Evolutionary conservation across 2,888 invertebrate genomes (phyloP).

Genomic region (Andrena bicolor): DNA sequence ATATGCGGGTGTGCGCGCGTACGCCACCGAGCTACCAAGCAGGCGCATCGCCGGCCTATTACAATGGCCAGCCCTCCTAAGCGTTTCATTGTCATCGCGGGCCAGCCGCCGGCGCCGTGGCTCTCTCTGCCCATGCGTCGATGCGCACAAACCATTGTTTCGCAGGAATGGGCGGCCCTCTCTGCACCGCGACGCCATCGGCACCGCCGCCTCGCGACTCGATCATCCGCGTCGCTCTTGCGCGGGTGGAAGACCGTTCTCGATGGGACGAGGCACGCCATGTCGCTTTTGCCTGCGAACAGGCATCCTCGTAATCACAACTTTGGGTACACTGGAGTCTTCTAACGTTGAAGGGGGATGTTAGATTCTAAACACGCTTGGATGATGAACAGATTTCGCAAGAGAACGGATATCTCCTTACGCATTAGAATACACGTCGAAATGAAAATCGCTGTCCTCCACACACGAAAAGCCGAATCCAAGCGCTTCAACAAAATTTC

Average conservation of each 20-base stretch:
- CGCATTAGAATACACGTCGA: too few relatives aligned
- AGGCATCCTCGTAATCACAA: too few relatives aligned
- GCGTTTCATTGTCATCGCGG: constrained; percentile 82
- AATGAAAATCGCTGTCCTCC: background rate
- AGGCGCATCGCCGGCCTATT: constrained; percentile 84
- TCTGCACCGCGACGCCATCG: constrained; percentile 65
- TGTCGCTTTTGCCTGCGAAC: background rate
- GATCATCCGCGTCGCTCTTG: background rate
- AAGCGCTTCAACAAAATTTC: background rate
- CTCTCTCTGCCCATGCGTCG: constrained; percentile 83
- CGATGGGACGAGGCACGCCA: background rate
- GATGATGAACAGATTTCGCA: too few relatives aligned
- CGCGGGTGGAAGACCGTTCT: background rate
- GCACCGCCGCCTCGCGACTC: constrained; percentile 28
- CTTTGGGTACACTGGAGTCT: background rate
- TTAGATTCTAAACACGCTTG: too few relatives aligned
- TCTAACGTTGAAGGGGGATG: too few relatives aligned
- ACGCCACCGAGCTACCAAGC: constrained; percentile 79
- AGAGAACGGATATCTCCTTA: too few relatives aligned
- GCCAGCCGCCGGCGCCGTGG: constrained; percentile 19
- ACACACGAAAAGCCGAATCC: background rate
- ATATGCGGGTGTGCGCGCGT: constrained; percentile 67
- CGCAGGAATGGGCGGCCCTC: constrained; percentile 79
- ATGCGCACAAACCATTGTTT: constrained; percentile 84
- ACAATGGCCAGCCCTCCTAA: constrained; percentile 83